Base-by-base conservation (phyloP, 1,140 invertebrate genomes). In the Stenopsyche tienmushanensis region DNA sequence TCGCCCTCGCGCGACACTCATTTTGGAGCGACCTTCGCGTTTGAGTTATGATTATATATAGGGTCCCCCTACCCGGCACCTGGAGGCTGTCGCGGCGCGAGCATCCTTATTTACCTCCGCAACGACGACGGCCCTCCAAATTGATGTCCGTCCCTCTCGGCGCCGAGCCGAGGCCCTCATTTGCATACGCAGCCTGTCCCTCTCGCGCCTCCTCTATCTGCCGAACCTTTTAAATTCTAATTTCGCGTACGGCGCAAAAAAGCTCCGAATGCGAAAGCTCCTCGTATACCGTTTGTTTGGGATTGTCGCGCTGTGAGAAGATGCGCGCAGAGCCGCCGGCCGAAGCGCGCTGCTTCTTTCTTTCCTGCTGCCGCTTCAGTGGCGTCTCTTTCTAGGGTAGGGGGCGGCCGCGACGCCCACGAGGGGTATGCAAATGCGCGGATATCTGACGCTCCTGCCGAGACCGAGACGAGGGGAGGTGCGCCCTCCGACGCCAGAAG, bases 191-290 rank as follows among this genome's bases (percentile, higher is more conserved):
- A 41, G 17, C 21, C 64, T 55, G 60, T 70, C 67, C 64, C 67
- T 70, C 45, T 70, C 65, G 62, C 65, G 57, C 62, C 25, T 17
- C 29, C 45, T n/a, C n/a, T n/a, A n/a, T n/a, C n/a, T n/a, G 8
- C 54, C n/a, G 8, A 62, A 55, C 62, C 69, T 66, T 70, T 70
- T 70, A 70, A 70, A 70, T 70, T 70, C 57, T 70, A 70, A 70
- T 70, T 70, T 70, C 64, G 50, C 58, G 58, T 60, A 45, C 60
- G 60, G 44, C n/a, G 59, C 45, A 70, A 70, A 70, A 66, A 66
- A 66, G 53, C 53, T 21, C 25, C 41, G 42, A 42, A 58, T 42
- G 62, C 18, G 49, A 53, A 23, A 47, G 44, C 44, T 47, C 44
- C 44, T 47, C 44, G 44, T 47, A 47, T 47, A 47, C 54, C 64